Base-by-base conservation (phyloP, 2,113 vertebrate species). In the Tringa solitaria region DNA sequence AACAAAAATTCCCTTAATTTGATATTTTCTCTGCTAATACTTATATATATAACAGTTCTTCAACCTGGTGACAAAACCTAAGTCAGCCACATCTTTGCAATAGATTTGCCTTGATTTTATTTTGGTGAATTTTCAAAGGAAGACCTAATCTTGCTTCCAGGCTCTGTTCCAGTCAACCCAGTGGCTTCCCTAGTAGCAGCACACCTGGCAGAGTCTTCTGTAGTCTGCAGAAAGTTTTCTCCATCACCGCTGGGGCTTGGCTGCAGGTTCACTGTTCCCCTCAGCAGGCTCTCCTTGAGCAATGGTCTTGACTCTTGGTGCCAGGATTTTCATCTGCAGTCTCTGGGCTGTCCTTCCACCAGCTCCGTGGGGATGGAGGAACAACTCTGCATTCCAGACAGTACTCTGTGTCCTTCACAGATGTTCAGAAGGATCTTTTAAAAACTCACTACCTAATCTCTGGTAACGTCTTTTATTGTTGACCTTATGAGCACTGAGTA, bases 311-410 rank as follows among this genome's bases (percentile, higher is more conserved):
- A 32, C 4, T 3, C 21, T 72, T 84, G 81, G 73, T 93, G 95
- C 94, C 83, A 84, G 89, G 61, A 84, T 93, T 96, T 94, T 96
- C 84, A 95, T 69, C 87, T 94, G 94, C 93, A 93, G 77, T 94
- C 84, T 79, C 87, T 91, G 89, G 84, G 74, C 57, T 68, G 69
- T 84, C 80, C 87, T 96, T 94, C 69, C 87, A 84, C 60, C 56
- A 81, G n/a, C 91, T 92, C 94, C 1, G 0, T 79, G 35, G 84
- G 95, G 74, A 78, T 32, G 23, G 56, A 84, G 87, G 48, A 95
- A 81, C 48, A 92, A 13, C 21, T 68, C 77, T 35, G 56, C 60
- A 61, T 96, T 94, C 56, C 89, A 91, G 87, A 95, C 91, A 89
- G 77, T 68, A 84, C 65, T 81, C 37, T 33, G 20, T 81, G 89